Evolutionary conservation across 2,888 invertebrate genomes (phyloP).

Genomic region (Oscheius sp.): DNA sequence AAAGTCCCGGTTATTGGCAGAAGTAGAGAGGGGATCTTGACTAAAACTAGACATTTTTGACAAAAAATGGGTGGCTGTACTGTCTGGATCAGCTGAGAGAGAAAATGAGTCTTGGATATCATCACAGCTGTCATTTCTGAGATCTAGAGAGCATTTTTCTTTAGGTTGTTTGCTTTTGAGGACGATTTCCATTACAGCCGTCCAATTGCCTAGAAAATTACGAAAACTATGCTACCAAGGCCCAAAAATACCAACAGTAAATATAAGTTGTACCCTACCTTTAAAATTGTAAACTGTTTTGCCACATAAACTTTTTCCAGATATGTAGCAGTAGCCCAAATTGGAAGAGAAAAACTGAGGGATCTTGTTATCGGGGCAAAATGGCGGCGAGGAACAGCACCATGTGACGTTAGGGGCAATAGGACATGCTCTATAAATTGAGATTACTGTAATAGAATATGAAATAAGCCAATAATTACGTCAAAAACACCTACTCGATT

Average conservation of each 20-base stretch:
- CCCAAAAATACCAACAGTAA: too few species aligned
- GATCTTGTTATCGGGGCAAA: neutral
- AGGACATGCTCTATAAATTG: neutral
- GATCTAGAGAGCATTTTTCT: too few species aligned
- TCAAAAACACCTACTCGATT: too few species aligned
- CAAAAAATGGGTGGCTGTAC: neutral
- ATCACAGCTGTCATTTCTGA: neutral
- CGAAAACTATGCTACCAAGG: too few species aligned
- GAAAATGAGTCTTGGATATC: neutral
- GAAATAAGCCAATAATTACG: too few species aligned
- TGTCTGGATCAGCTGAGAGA: neutral
- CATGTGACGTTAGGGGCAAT: neutral
- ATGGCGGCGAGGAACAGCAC: neutral
- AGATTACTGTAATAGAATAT: too few species aligned
- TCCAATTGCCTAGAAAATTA: neutral
- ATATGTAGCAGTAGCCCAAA: neutral
- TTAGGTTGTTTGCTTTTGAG: too few species aligned
- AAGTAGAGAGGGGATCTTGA: neutral
- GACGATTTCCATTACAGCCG: neutral
- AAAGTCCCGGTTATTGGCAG: too few species aligned
- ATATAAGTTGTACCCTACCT: neutral
- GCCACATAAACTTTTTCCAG: neutral
- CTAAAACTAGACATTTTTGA: neutral
- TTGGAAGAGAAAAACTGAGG: neutral
- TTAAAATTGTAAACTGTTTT: neutral